Evolutionary conservation across 2,797 vertebrate genomes (phyloP), one percentile per base, ranked within the genome.

Genomic region (Sylvilagus floridanus): DNA sequence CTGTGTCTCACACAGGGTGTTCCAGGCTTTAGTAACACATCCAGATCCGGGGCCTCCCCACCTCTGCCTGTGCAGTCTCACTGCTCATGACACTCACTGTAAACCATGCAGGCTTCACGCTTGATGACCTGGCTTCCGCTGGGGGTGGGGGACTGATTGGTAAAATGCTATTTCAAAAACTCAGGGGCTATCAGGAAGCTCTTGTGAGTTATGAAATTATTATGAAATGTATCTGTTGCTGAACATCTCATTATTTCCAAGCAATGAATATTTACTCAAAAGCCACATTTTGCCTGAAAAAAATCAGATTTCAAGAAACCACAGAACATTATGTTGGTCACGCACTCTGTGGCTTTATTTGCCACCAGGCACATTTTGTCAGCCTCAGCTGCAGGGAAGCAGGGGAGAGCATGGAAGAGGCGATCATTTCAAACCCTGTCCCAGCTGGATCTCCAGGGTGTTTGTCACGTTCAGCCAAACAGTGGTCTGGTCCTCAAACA

Each of bases 161-260:
- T 78, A 82, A 96, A 57, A 69, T 24, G 32, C 21, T 69, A 57
- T 75, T 93, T 82, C 21, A 96, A 90, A 94, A 91, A 65, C 76
- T 87, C 57, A 26, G 22, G 26, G 37, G 37, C 91, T 68, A 19
- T 87, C 81, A 84, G 35, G 42, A 47, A 47, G 42, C 42, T 9
- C 8, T 47, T 47, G 42, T 47, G 42, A 47, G 42, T 57, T 21
- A 57, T 16, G 57, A 93, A 50, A 92, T 28, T 19, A 1, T 78
- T 42, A 22, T 96, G 78, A 84, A 82, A 71, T 95, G 54, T 65
- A 50, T 76, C 88, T 88, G 11, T 85, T 79, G 52, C 85, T 85
- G 63, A 47, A 92, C 66, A 69, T 85, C 37, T 84, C 57, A 52
- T 73, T 88, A 32, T 92, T 83, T 94, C 22, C 73, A 93, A 86